Evolutionary conservation across 2,888 invertebrate species (phyloP).

Genomic region (Chloroclysta siterata): DNA sequence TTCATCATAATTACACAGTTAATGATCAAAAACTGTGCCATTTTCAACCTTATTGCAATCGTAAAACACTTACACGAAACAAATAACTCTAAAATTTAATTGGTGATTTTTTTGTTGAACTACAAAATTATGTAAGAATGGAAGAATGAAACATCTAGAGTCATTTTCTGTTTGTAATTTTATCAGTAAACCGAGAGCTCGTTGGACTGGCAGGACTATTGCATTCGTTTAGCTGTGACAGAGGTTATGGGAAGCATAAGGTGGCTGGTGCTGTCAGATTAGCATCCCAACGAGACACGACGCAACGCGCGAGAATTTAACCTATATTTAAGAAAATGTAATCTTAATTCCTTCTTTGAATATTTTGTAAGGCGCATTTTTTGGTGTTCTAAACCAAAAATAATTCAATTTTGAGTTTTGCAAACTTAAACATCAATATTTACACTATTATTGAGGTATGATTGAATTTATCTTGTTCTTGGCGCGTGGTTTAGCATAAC

Average conservation of each 20-base stretch:
- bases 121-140: neutral
- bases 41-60: conserved; percentile 18
- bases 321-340: no score
- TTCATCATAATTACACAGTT: conserved; percentile 15
- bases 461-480: neutral
- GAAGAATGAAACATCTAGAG: neutral
- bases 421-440: neutral
- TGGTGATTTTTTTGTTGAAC: neutral
- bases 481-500: conserved; percentile 4
- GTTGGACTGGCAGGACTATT: no score
- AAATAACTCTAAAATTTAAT: neutral
- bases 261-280: no score
- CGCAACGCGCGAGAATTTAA: no score
- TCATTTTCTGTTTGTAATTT: neutral
- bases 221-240: no score
- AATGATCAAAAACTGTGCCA: conserved; percentile 10
- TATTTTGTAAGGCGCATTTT: no score
- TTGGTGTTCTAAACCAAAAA: no score
- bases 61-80: conserved; percentile 23
- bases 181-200: neutral
- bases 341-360: no score
- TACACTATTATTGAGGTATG: neutral
- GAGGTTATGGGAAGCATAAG: no score
- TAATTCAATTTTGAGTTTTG: neutral
- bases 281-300: no score